phyloP scores from a whole-genome alignment of 2,113 vertebrate genomes.

The Oryzias woworae region DNA sequence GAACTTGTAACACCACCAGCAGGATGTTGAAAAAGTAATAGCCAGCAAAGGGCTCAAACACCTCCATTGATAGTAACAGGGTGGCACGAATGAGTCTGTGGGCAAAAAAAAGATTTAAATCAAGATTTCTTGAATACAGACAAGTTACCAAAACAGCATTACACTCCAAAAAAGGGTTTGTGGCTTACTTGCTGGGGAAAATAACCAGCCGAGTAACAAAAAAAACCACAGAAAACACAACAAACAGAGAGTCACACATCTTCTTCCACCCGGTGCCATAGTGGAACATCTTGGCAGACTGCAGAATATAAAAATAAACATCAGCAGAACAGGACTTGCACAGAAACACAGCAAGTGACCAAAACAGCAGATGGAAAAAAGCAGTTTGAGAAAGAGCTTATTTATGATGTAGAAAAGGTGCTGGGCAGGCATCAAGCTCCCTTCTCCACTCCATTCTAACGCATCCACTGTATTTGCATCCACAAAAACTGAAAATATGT shows the following conservation, averaged over 20 bases:
- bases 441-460: too few species aligned
- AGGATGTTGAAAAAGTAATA: conserved; percentile 90
- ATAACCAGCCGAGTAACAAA: conserved; percentile 82
- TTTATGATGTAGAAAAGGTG: too few species aligned
- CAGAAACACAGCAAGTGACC: too few species aligned
- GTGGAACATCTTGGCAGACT: conserved; percentile 89
- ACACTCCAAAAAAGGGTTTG: neutral
- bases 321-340: neutral
- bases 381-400: too few species aligned
- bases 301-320: conserved; percentile 29
- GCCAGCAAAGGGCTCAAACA: conserved; percentile 81
- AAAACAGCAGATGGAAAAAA: too few species aligned
- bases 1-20: conserved; percentile 82
- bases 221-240: conserved; percentile 83
- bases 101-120: neutral
- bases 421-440: too few species aligned
- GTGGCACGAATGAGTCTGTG: conserved; percentile 84
- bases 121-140: neutral
- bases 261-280: conserved; percentile 85
- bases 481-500: neutral
- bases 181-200: conserved; percentile 85
- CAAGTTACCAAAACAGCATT: neutral
- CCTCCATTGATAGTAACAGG: conserved; percentile 83
- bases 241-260: conserved; percentile 79
- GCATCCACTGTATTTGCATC: too few species aligned